These are phyloP conservation scores for Acromyrmex heyeri DNA, from an alignment of 1,140 invertebrate genomes.

Conservation along the genomic window DNA sequence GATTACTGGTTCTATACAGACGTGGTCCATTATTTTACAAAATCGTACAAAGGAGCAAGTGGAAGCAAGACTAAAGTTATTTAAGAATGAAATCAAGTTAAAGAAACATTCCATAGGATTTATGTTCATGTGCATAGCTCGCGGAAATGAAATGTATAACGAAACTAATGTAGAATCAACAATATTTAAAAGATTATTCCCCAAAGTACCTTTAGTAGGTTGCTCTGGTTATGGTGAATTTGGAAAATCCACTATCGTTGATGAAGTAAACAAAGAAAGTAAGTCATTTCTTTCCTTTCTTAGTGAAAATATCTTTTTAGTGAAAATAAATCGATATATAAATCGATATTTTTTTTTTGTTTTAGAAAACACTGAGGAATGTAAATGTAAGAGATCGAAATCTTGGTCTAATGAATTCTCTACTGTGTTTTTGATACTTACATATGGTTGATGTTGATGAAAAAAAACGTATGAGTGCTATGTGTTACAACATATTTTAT, in stretches of 20 bases:
- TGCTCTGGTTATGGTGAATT: constrained; percentile 89
- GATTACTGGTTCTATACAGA: constrained; percentile 77
- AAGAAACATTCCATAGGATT: constrained; percentile 85
- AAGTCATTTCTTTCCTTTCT: constrained; percentile 40
- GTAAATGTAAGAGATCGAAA: not conserved
- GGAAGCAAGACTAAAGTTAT: constrained; percentile 69
- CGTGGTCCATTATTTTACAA: constrained; percentile 81
- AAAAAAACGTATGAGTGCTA: not conserved
- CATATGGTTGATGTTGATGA: constrained; percentile 74
- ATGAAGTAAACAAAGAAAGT: constrained; percentile 61
- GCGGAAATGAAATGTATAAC: constrained; percentile 84
- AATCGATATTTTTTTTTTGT: constrained; percentile 27
- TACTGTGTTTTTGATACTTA: constrained; percentile 82
- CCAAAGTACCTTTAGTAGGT: constrained; percentile 87
- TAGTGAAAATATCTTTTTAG: not conserved
- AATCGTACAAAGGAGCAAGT: constrained; percentile 72
- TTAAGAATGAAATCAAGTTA: constrained; percentile 76
- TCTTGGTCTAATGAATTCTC: constrained; percentile 68
- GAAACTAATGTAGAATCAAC: constrained; percentile 86
- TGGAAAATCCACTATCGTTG: constrained; percentile 81
- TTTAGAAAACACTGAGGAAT: constrained; percentile 64
- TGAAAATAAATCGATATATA: not conserved
- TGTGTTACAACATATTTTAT: not conserved
- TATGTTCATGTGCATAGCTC: constrained; percentile 88
- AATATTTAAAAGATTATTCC: constrained; percentile 88